Conservation (phyloP, 2,113 vertebrate genomes). For the Micromys minutus region DNA sequence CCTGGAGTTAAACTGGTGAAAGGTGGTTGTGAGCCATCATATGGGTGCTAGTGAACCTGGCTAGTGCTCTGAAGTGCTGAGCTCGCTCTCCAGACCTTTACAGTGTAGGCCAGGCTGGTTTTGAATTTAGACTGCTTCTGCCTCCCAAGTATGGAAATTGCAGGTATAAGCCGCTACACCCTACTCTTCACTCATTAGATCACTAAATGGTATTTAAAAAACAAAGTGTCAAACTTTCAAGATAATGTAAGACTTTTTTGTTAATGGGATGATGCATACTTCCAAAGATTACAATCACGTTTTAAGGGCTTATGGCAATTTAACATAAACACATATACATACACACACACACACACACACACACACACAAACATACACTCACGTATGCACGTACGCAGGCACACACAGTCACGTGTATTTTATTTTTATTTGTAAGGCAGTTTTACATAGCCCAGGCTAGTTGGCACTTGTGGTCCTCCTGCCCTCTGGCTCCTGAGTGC, state of each 20-base stretch:
- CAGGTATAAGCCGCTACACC: neutral
- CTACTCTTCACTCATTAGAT: constrained; percentile 37
- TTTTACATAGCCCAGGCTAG: neutral
- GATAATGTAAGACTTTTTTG: constrained; percentile 41
- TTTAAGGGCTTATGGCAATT: constrained; percentile 32
- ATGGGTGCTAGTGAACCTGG: neutral
- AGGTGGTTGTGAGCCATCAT: neutral
- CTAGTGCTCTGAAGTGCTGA: neutral
- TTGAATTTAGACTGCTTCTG: neutral
- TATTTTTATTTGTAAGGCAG: neutral
- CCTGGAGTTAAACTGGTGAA: neutral
- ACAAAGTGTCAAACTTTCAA: constrained; percentile 33
- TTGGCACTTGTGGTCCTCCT: neutral
- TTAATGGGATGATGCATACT: neutral
- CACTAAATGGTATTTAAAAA: constrained; percentile 36
- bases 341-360: neutral
- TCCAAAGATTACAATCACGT: neutral
- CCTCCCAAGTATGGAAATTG: neutral
- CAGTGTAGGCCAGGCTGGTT: neutral
- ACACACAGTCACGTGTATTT: neutral
- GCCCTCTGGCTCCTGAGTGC: neutral
- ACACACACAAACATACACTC: neutral
- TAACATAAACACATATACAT: neutral
- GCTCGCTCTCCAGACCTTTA: neutral
- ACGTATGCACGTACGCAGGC: neutral